Percentiles rank a stretch among this genome's conserved stretches.
Evolutionary conservation across 2,888 invertebrate species (phyloP).

Genomic region (Pseudococcus longispinus): DNA sequence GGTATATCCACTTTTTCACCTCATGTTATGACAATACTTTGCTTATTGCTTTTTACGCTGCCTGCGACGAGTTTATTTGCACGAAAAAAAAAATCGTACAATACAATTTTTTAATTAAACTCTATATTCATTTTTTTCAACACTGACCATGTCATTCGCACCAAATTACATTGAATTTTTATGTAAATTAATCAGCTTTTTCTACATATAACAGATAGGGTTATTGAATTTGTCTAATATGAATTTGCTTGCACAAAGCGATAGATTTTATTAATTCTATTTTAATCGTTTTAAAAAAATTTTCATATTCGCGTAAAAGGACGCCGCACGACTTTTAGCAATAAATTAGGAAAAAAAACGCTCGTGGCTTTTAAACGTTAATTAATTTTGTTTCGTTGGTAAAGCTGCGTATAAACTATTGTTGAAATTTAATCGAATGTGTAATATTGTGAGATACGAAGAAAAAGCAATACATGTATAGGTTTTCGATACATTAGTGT

Average conservation of each 20-base stretch:
- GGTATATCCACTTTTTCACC: no score
- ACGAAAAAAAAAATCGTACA: neutral
- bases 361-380: neutral
- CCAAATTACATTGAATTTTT: neutral
- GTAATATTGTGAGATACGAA: neutral
- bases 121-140: neutral
- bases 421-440: slow-evolving; percentile 16
- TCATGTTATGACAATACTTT: no score
- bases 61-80: neutral
- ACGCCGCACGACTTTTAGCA: neutral
- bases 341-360: neutral
- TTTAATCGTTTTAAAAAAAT: neutral
- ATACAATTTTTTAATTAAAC: neutral
- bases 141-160: neutral
- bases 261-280: neutral
- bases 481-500: slow-evolving; percentile 9
- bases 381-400: neutral
- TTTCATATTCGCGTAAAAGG: neutral
- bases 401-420: neutral
- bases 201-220: neutral
- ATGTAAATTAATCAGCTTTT: neutral
- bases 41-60: no score
- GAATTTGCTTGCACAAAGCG: neutral
- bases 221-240: neutral
- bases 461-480: neutral